Base-by-base conservation (phyloP, 2,888 invertebrate species). In the Neoitamus cyanurus region DNA sequence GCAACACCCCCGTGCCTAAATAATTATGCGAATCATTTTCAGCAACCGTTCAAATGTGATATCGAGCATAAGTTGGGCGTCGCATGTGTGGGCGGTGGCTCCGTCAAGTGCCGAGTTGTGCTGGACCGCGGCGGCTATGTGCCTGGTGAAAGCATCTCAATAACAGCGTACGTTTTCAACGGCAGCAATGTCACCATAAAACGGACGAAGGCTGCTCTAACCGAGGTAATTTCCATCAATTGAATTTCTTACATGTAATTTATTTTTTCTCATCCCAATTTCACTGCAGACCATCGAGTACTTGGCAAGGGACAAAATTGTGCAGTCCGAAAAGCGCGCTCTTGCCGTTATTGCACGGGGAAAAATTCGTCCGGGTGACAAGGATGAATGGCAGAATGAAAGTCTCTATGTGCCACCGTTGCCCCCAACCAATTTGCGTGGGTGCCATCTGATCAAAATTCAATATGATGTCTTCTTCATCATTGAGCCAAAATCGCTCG, bases 71-170 rank as follows among this genome's bases (percentile, higher is more conserved):
- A 95, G 88, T 93, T 98, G 88, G 97, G 97, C 84, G 95, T 97
- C 88, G 95, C 95, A 68, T 98, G 98, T 90, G 95, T 97, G 87
- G 96, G 96, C 87, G 95, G 97, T 70, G 98, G 98, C 77, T 94
- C 95, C 7, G 96, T 98, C 73, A 93, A 95, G 82, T 98, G 97
- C 89, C 94, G 95, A 89, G 97, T 98, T 86, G 93, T 96, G 86
- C 92, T 98, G 87, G 97, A 97, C 92, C 94, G 97, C 89, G 97
- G 97, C 85, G 98, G 98, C 28, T 99, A 97, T 92, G 97, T 98
- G 86, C 97, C 98, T 13, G 98, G 98, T 2, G 98, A 98, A 92
- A 97, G 96, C 89, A 96, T 98, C 90, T 94, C 95, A 88, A 94
- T 98, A 87, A 95, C 95, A 85, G 98, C 98, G 20, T 94, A 94